These are phyloP conservation scores for Steinernema carpocapsae DNA, from an alignment of 2,888 invertebrate species.

Conservation along the genomic window DNA sequence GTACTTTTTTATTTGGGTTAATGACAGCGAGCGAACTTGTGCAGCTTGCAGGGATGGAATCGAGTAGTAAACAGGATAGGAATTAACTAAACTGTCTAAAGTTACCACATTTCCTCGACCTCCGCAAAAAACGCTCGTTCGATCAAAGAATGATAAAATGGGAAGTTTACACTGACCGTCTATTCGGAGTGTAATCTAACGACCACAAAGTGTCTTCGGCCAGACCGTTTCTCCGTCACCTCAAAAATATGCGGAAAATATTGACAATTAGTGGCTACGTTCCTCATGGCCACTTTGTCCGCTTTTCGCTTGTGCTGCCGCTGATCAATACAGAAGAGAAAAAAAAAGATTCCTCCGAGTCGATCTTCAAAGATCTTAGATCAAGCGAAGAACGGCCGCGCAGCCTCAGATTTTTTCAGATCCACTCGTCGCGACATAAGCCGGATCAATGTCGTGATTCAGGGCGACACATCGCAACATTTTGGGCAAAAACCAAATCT, in stretches of 20 bases:
- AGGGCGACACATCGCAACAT: slow-evolving; percentile 19
- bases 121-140: no score
- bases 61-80: no score
- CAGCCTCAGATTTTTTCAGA: no score
- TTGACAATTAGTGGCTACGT: slow-evolving; percentile 16
- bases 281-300: neutral
- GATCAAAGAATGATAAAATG: no score
- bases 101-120: no score
- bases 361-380: no score
- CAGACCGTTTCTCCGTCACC: neutral
- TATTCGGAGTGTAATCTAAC: slow-evolving; percentile 16
- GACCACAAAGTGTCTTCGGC: neutral
- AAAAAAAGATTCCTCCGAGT: neutral
- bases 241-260: slow-evolving; percentile 16
- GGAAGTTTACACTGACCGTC: no score
- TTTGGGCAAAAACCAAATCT: neutral
- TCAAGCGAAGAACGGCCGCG: no score
- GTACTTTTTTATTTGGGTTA: no score
- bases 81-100: no score
- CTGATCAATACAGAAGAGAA: neutral
- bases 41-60: no score
- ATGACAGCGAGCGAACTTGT: no score
- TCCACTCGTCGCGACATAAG: slow-evolving; percentile 1
- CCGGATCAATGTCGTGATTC: neutral
- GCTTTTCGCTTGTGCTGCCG: neutral